Evolutionary conservation across 1,140 invertebrate species (phyloP).

Genomic region (Physella acuta): DNA sequence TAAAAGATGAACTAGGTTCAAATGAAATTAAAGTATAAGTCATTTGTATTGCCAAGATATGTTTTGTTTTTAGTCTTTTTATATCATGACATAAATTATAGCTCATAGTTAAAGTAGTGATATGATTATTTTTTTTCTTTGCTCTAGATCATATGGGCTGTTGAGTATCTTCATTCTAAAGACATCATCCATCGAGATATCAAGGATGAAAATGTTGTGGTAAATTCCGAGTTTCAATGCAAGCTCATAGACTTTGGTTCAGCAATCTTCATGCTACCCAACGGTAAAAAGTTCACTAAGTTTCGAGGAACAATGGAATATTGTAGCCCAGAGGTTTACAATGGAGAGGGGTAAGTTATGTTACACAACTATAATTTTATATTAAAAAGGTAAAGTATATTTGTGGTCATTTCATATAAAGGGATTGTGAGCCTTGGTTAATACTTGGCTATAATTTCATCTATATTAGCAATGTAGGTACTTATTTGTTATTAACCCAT

Average conservation of each 20-base stretch:
- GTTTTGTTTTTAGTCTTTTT: too few species aligned
- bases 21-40: too few species aligned
- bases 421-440: neutral
- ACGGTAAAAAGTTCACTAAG: slow-evolving; percentile 70
- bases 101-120: too few species aligned
- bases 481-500: too few species aligned
- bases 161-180: slow-evolving; percentile 70
- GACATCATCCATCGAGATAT: slow-evolving; percentile 75
- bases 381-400: neutral
- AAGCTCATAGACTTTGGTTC: slow-evolving; percentile 81
- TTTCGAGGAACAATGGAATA: slow-evolving; percentile 82
- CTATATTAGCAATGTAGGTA: neutral
- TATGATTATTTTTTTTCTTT: too few species aligned
- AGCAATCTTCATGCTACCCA: slow-evolving; percentile 67
- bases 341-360: slow-evolving; percentile 69
- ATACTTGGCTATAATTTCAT: neutral
- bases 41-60: too few species aligned
- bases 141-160: slow-evolving; percentile 69
- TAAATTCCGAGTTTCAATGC: slow-evolving; percentile 73
- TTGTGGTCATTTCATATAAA: neutral
- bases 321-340: slow-evolving; percentile 75
- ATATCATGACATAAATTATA: too few species aligned
- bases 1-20: too few species aligned
- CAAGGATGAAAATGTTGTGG: slow-evolving; percentile 78
- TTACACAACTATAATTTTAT: too few species aligned